Evolutionary conservation across 92 coral and sea anemone species (phyloP).

Genomic region (Desmophyllum pertusum): DNA sequence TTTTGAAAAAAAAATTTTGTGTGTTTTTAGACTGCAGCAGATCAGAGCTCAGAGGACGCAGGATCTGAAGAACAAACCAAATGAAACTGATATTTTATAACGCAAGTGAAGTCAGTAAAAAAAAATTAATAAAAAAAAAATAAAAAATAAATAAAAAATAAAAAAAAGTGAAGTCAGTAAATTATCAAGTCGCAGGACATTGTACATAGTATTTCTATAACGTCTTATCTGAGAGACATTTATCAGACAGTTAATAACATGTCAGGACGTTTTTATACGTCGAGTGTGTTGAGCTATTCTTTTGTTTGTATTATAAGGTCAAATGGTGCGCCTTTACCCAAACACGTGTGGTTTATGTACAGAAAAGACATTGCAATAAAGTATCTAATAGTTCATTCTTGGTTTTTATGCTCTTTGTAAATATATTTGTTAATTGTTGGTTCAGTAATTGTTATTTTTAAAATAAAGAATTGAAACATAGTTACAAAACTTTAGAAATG

Average conservation of each 20-base stretch:
- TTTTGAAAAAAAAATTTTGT: background rate
- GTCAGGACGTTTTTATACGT: background rate
- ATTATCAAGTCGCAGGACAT: background rate
- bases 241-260: background rate
- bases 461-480: background rate
- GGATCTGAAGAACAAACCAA: constrained; percentile 23
- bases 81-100: background rate
- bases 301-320: constrained; percentile 1
- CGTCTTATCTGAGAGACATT: background rate
- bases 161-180: no score
- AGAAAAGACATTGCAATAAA: background rate
- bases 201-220: constrained; percentile 19
- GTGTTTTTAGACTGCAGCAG: background rate
- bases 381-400: background rate
- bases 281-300: background rate
- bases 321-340: background rate
- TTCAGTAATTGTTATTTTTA: background rate
- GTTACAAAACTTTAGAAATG: background rate
- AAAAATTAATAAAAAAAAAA: no score
- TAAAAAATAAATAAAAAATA: no score
- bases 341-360: constrained; percentile 1
- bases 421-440: background rate
- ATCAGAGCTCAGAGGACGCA: constrained; percentile 20
- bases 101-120: no score
- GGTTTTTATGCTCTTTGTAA: background rate